Base-by-base conservation (phyloP, 2,113 vertebrate genomes). In the Mesoclemmys tuberculata region DNA sequence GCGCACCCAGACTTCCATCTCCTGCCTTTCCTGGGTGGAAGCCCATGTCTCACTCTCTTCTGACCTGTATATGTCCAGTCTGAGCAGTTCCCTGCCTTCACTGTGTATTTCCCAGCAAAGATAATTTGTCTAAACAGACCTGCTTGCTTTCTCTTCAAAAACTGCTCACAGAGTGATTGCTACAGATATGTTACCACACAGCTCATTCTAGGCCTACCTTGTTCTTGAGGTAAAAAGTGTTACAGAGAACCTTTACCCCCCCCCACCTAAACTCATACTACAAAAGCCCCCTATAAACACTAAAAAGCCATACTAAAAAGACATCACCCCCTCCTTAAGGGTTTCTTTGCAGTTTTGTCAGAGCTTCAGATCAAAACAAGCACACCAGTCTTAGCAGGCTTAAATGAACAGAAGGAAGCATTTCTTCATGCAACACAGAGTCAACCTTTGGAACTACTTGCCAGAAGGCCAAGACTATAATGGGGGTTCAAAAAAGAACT, bases 241-340 rank as follows among this genome's bases (percentile, higher is more conserved):
- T 68, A n/a, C 61, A 68, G 61, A 35, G 61, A n/a, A n/a, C n/a
- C n/a, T n/a, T n/a, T n/a, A n/a, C n/a, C n/a, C n/a, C n/a, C n/a
- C n/a, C n/a, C 49, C 49, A 64, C 8, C 14, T n/a, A 35, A 16
- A n/a, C 6, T 1, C 1, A 2, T n/a, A 14, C 35, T 35, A n/a
- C n/a, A 68, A 68, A 35, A 31, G 61, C 35, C 61, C 9, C 35
- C 7, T n/a, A n/a, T n/a, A n/a, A n/a, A n/a, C n/a, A n/a, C n/a
- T n/a, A n/a, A n/a, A n/a, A n/a, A n/a, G n/a, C n/a, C n/a, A n/a
- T n/a, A n/a, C n/a, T n/a, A n/a, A n/a, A n/a, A n/a, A n/a, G 61
- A 16, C 16, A 68, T 68, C 35, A 16, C 61, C 35, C 61, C 61
- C n/a, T 16, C 61, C 31, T 19, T n/a, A 46, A 31, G 8, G 31